phyloP scores from a whole-genome alignment of 2,888 invertebrate genomes.

The Drosophila anomalipes region DNA sequence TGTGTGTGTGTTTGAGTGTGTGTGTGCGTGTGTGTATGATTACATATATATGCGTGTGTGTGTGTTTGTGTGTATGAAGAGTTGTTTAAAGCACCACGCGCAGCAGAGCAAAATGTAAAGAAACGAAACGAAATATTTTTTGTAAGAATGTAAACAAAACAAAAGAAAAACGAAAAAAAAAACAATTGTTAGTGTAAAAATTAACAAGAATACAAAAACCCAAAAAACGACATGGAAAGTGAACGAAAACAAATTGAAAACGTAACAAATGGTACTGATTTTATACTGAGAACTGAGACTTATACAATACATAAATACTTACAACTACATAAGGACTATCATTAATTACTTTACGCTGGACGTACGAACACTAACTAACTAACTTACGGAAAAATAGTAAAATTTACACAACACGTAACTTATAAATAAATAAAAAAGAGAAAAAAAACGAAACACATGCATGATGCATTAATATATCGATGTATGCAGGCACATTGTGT shows the following conservation, averaged over 20 bases:
- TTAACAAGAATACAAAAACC: conserved; percentile 36
- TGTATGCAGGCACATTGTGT: not conserved
- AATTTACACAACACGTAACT: conserved; percentile 62
- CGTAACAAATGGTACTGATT: conserved; percentile 78
- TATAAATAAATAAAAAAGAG: conserved; percentile 1
- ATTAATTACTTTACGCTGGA: conserved; percentile 64
- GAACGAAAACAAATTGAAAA: conserved; percentile 59
- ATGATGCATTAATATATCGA: not conserved
- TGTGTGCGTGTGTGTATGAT: conserved; percentile 24
- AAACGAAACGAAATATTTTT: conserved; percentile 51
- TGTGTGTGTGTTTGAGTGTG: conserved; percentile 25
- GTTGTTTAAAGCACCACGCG: conserved; percentile 72
- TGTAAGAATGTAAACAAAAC: conserved; percentile 41
- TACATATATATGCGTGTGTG: conserved; percentile 31
- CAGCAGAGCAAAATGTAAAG: conserved; percentile 56
- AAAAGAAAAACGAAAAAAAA: conserved; percentile 22
- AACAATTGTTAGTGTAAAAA: conserved; percentile 40
- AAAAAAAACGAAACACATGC: not conserved
- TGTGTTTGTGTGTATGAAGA: conserved; percentile 9
- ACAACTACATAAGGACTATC: conserved; percentile 69
- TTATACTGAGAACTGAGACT: conserved; percentile 81
- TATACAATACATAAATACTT: conserved; percentile 66
- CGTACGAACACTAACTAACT: conserved; percentile 46
- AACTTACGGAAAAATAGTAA: conserved; percentile 72
- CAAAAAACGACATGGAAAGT: conserved; percentile 36